Evolutionary conservation across 2,888 invertebrate species (phyloP).

Genomic region (Calephelis perditalis): DNA sequence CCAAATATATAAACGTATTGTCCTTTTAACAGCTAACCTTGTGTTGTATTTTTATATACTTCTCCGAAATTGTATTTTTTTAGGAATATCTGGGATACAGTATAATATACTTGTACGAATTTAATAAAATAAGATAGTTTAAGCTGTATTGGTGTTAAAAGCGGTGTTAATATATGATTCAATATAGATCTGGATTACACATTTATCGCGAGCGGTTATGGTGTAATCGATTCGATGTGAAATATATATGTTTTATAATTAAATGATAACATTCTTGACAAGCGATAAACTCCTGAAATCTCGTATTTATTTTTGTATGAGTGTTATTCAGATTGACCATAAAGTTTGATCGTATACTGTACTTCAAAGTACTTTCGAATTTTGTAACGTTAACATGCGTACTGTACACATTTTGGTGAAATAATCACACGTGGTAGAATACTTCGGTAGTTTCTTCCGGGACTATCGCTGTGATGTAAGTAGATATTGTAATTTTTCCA

Average conservation of each 20-base stretch:
- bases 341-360: neutral
- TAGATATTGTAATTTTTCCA: constrained; percentile 8
- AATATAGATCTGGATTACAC: too few species aligned
- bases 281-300: too few species aligned
- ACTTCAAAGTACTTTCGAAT: neutral
- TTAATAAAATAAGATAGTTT: neutral
- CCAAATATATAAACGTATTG: too few species aligned
- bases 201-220: too few species aligned
- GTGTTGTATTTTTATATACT: too few species aligned
- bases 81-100: too few species aligned
- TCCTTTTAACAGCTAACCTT: too few species aligned
- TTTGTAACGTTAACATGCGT: constrained; percentile 1
- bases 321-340: constrained; percentile 6
- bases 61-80: too few species aligned
- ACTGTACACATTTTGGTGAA: constrained; percentile 1
- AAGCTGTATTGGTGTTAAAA: neutral
- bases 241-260: too few species aligned
- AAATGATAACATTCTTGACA: too few species aligned
- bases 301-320: neutral
- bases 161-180: neutral
- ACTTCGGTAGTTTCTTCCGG: neutral
- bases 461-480: constrained; percentile 2
- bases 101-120: constrained; percentile 8
- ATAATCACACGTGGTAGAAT: neutral
- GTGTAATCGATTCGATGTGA: too few species aligned